Evolutionary conservation across 2,888 invertebrate genomes (phyloP).

Genomic region (Hypomecis punctinalis): DNA sequence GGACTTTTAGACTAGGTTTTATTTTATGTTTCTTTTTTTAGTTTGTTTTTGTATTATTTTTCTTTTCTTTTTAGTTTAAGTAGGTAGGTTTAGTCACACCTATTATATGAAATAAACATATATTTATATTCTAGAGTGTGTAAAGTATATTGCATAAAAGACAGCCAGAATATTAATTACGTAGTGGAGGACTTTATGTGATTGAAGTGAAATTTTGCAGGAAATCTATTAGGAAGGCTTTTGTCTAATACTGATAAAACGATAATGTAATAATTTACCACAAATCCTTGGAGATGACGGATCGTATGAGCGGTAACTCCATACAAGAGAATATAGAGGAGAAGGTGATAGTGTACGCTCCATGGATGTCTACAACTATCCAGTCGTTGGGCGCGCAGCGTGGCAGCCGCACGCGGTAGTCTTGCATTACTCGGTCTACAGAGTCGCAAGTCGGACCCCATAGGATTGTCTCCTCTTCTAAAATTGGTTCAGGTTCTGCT

Average conservation of each 20-base stretch:
- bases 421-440: slow-evolving; percentile 50
- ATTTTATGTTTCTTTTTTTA: too few relatives aligned
- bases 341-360: slow-evolving; percentile 51
- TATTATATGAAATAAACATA: too few relatives aligned
- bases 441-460: slow-evolving; percentile 60
- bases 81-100: too few relatives aligned
- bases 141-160: too few relatives aligned
- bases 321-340: slow-evolving; percentile 51
- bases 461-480: slow-evolving; percentile 47
- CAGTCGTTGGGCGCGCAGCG: slow-evolving; percentile 50
- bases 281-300: slow-evolving; percentile 52
- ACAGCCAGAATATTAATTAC: too few relatives aligned
- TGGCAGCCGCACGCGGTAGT: slow-evolving; percentile 46
- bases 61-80: too few relatives aligned
- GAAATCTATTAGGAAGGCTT: too few relatives aligned
- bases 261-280: slow-evolving; percentile 48
- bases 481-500: slow-evolving; percentile 24
- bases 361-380: slow-evolving; percentile 52
- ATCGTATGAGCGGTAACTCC: slow-evolving; percentile 47
- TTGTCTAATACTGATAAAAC: neutral
- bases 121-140: too few relatives aligned
- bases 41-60: too few relatives aligned
- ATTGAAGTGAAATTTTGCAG: too few relatives aligned
- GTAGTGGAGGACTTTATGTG: too few relatives aligned
- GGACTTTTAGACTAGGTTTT: too few relatives aligned